Base-by-base conservation (phyloP, 2,113 vertebrate genomes). In the Sylvicapra grimmia region DNA sequence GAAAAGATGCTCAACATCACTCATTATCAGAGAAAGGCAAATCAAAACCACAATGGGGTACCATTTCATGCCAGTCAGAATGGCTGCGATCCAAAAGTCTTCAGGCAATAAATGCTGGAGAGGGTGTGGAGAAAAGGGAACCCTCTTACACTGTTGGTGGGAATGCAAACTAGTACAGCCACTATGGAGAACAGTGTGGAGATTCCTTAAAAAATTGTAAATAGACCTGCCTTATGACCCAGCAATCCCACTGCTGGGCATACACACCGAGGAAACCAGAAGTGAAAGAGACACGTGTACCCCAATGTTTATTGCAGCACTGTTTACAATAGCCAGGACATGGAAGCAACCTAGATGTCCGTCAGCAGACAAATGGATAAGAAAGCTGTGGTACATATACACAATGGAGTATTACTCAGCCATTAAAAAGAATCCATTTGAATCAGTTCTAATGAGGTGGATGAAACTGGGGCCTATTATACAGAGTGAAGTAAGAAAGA, bases 331-430 rank as follows among this genome's bases (percentile, higher is more conserved):
- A 36, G 65, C n/a, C n/a, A 72, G n/a, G 19, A 72, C 65, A 36
- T 23, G 19, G 9, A 72, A 72, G n/a, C n/a, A 72, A 6, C n/a
- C n/a, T 72, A 72, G n/a, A 36, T 72, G 65, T 11, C 65, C 18
- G 21, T 21, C n/a, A 3, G 18, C n/a, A 21, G 9, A 72, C 0
- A 4, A 36, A 21, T 72, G 65, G n/a, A 72, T 72, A 36, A 21
- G 65, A 11, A 72, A 72, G n/a, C n/a, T 36, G 9, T 36, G 65
- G 9, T 72, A 11, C n/a, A 36, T 72, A 3, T 36, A 72, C 65
- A 11, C 18, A 21, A 19, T 36, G 9, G 65, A 36, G 5, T 36
- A 36, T 36, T 36, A 36, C 65, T 36, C 65, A 36, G 8, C 65
- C 18, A 36, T 36, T 72, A 72, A 36, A 72, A 36, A 36, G 18